Evolutionary conservation across 2,888 invertebrate genomes (phyloP).

Genomic region (Therioaphis trifolii): DNA sequence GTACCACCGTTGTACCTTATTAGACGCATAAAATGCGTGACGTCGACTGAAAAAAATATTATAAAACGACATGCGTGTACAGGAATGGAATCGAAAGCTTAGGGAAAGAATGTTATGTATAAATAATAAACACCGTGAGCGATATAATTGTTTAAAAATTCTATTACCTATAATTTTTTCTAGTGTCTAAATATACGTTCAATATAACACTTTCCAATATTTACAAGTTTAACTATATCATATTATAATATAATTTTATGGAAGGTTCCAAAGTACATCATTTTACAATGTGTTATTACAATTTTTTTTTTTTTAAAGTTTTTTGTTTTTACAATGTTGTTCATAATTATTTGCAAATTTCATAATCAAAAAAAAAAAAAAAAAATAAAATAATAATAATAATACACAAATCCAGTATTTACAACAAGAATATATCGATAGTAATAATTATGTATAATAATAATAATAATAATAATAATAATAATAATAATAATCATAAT

Average conservation of each 20-base stretch:
- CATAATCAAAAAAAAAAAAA: slow-evolving; percentile 36
- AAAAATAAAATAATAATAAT: slow-evolving; percentile 41
- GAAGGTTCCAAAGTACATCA: slow-evolving; percentile 59
- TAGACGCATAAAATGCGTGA: too few relatives aligned
- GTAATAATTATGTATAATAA: slow-evolving; percentile 36
- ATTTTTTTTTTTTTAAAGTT: slow-evolving; percentile 11
- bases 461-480: slow-evolving; percentile 55
- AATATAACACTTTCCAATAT: slow-evolving; percentile 61
- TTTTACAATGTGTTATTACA: slow-evolving; percentile 55
- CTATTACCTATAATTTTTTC: slow-evolving; percentile 58
- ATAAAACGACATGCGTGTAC: too few relatives aligned
- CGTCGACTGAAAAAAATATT: too few relatives aligned
- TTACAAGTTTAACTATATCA: slow-evolving; percentile 54
- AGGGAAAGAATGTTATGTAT: too few relatives aligned
- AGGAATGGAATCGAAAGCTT: too few relatives aligned
- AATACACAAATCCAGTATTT: slow-evolving; percentile 59
- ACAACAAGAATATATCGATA: slow-evolving; percentile 32
- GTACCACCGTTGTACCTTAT: too few relatives aligned
- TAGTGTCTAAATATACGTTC: slow-evolving; percentile 53
- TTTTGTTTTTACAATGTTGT: slow-evolving; percentile 27
- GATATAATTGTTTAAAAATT: slow-evolving; percentile 52
- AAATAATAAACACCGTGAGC: neutral
- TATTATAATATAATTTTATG: slow-evolving; percentile 51
- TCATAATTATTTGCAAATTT: slow-evolving; percentile 46
- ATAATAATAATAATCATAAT: slow-evolving; percentile 56